A percentile compares a stretch with the other conserved stretches of the same genome.
Evolutionary conservation across 2,797 vertebrate species (phyloP).

Genomic region (Galaxias olidus): DNA sequence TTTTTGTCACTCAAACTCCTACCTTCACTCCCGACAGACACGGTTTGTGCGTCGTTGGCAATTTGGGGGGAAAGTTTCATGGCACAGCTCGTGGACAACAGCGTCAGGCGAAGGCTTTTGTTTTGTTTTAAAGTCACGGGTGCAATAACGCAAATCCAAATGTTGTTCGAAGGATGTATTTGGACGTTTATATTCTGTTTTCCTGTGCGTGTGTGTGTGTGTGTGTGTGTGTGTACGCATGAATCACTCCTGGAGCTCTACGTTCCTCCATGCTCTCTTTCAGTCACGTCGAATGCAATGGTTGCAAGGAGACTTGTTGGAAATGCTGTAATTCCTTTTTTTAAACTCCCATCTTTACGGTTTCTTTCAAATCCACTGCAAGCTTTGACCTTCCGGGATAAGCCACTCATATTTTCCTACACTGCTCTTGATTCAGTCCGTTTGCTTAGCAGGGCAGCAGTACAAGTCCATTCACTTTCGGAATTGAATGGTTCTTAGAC

Average conservation of each 20-base stretch:
- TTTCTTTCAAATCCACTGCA: slow-evolving; percentile 6
- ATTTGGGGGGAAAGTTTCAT: background rate
- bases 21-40: slow-evolving; percentile 10
- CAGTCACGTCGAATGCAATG: too few species aligned
- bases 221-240: too few species aligned
- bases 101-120: background rate
- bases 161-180: too few species aligned
- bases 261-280: too few species aligned
- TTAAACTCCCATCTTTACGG: slow-evolving; percentile 1
- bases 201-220: too few species aligned
- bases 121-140: too few species aligned
- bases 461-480: slow-evolving; percentile 27
- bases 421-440: slow-evolving; percentile 9
- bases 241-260: too few species aligned
- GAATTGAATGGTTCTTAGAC: slow-evolving; percentile 39
- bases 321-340: too few species aligned
- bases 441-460: slow-evolving; percentile 22
- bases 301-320: too few species aligned
- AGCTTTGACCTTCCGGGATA: background rate
- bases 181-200: too few species aligned
- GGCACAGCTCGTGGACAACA: too few species aligned
- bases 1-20: slow-evolving; percentile 33
- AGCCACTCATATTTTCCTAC: slow-evolving; percentile 2
- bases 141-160: too few species aligned
- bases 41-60: background rate